Conservation (phyloP, 1,140 invertebrate genomes). For the Helicorthomorpha holstii region DNA sequence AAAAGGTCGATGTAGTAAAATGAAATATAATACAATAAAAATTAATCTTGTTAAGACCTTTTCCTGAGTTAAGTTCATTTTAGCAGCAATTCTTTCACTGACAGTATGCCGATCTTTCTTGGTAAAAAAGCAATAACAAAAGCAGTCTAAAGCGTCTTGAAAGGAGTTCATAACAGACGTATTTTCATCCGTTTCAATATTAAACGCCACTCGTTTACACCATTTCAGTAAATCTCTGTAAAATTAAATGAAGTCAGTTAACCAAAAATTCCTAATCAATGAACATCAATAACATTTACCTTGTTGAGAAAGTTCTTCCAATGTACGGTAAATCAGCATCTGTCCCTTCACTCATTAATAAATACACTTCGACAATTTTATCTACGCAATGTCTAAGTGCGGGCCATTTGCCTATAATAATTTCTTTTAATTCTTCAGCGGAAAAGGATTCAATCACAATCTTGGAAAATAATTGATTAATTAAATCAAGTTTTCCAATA, state of each 20-base stretch:
- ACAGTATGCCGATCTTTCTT: slow-evolving; percentile 37
- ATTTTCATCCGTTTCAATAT: slow-evolving; percentile 50
- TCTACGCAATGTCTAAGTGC: slow-evolving; percentile 50
- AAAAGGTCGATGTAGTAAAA: slow-evolving; percentile 1
- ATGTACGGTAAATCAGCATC: slow-evolving; percentile 26
- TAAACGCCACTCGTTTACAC: slow-evolving; percentile 52
- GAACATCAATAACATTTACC: slow-evolving; percentile 24
- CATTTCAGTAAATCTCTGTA: slow-evolving; percentile 72
- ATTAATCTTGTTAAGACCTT: slow-evolving; percentile 27
- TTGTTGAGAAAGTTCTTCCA: slow-evolving; percentile 29
- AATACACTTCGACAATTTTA: slow-evolving; percentile 67
- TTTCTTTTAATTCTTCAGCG: slow-evolving; percentile 44
- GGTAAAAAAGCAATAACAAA: slow-evolving; percentile 54
- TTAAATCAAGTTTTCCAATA: slow-evolving; percentile 27
- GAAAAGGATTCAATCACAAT: slow-evolving; percentile 65
- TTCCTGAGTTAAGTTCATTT: slow-evolving; percentile 61
- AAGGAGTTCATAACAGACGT: slow-evolving; percentile 57
- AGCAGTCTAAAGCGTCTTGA: slow-evolving; percentile 82
- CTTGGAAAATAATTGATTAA: slow-evolving; percentile 56
- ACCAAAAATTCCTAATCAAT: not conserved
- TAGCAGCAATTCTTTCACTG: slow-evolving; percentile 54
- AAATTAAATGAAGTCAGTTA: slow-evolving; percentile 4
- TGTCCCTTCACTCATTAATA: slow-evolving; percentile 52
- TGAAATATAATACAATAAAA: not conserved
- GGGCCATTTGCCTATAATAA: slow-evolving; percentile 38